Base-by-base conservation (phyloP, 1,140 invertebrate species). In the Papilio glaucus region DNA sequence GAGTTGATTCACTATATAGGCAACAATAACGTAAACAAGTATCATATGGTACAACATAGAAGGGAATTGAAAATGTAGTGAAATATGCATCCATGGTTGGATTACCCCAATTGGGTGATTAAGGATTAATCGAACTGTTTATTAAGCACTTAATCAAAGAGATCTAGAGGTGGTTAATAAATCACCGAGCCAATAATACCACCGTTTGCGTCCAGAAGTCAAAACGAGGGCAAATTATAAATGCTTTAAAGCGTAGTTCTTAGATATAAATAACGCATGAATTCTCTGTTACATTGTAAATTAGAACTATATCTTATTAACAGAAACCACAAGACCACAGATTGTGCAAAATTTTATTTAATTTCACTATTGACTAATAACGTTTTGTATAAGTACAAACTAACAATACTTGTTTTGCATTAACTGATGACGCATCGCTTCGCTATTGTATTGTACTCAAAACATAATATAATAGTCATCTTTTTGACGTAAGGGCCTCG, bases 331-430 rank as follows among this genome's bases (percentile, higher is more conserved):
- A 33, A 3, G 21, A 57, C 49, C 18, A 26, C 21, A 26, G 49
- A 57, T 26, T 57, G 21, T 21, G 10, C 21, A 57, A 57, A 57
- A 57, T 12, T 18, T 57, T 12, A 26, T 57, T 57, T 57, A 26
- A 26, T 57, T 57, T 57, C 5, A 57, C 21, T 3, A 24, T 57
- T 57, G 49, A 57, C 49, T 57, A 57, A 57, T 57, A 18, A 33
- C 29, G 12, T 57, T 24, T 57, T 49, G 9, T 10, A 57, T 24
- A 57, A 49, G 18, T 57, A 57, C 49, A 24, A 26, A 57, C 21
- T 57, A 24, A 69, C 45, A 69, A 33, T 49, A 49, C 67, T 29
- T 69, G 67, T 69, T 69, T 69, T 69, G 67, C 24, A 24, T 49
- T 65, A 33, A 15, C 2, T 49, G 13, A 33, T 69, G 42, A 69